Base-by-base conservation (phyloP, 2,797 vertebrate species). In the Morus bassanus region DNA sequence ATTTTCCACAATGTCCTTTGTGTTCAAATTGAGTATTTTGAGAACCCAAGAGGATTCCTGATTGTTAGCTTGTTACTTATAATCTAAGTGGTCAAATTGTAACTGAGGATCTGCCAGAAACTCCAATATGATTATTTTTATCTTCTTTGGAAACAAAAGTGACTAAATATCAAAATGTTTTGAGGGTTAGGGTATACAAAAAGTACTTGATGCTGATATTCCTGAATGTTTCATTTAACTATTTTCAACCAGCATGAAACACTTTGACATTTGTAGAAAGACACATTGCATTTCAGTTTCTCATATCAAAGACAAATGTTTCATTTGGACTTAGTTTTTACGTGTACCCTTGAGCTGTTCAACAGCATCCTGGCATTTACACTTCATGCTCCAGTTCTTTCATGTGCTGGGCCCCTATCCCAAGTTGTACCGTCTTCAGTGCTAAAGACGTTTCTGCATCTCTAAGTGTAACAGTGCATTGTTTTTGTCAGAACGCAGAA, bases 291-390 rank as follows among this genome's bases (percentile, higher is more conserved):
- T 89, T 95, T 90, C 33, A 63, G 54, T 90, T 93, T 87, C 74
- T 70, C 74, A 89, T 63, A 94, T 95, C 91, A 95, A 96, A 95
- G 94, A 10, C 75, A 78, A 95, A 93, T 88, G 59, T 92, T 95
- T 93, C 85, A 5, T 64, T 95, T 87, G 83, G 89, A 91, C 59
- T 82, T 73, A 31, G 60, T 92, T 96, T 91, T 90, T 31, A 85
- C 67, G 74, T 15, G 31, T 50, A 88, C 85, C 91, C 90, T 94
- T 91, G 67, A 89, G 94, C 89, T 88, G 80, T 27, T 94, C 85
- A 84, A 69, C 80, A 86, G 91, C 88, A 88, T 95, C 85, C 76
- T 86, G 94, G 67, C 51, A 63, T 85, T 93, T 84, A 76, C 73
- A 17, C 35, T 78, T 70, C 25, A 45, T 1, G 27, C 57, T 93